phyloP scores from a whole-genome alignment of 2,888 invertebrate species.

The Phengaris alcon region DNA sequence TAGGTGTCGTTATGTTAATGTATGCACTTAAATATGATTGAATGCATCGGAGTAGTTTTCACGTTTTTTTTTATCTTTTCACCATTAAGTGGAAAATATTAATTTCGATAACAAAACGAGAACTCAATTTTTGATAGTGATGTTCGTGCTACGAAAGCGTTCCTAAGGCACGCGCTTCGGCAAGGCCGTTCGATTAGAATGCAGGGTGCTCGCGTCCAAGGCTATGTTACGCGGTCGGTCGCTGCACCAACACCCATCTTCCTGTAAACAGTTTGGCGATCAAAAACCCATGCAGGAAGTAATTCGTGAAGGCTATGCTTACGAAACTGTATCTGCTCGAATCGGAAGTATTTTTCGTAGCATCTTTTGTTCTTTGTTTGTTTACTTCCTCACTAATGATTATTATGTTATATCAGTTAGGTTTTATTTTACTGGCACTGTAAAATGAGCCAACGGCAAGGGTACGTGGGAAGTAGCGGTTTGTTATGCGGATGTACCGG shows the following conservation, averaged over 20 bases:
- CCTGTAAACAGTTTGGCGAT: conserved; percentile 62
- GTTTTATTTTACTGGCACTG: conserved; percentile 10
- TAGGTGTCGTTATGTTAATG: conserved; percentile 17
- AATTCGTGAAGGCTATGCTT: conserved; percentile 65
- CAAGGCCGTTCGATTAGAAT: conserved; percentile 77
- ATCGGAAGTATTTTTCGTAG: conserved; percentile 74
- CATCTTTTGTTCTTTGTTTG: conserved; percentile 55
- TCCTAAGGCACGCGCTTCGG: conserved; percentile 71
- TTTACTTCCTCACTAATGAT: conserved; percentile 33
- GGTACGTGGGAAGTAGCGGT: conserved; percentile 47
- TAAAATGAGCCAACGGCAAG: conserved; percentile 37
- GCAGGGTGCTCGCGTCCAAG: conserved; percentile 77
- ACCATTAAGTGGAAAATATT: conserved; percentile 2
- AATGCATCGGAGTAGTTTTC: neutral
- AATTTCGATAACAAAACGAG: conserved; percentile 19
- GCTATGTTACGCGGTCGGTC: conserved; percentile 71
- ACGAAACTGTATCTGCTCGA: conserved; percentile 54
- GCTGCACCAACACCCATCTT: conserved; percentile 71
- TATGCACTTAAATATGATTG: conserved; percentile 4
- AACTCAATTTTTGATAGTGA: conserved; percentile 33
- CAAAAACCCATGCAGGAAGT: conserved; percentile 70
- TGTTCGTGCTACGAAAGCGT: conserved; percentile 63
- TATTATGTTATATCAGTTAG: conserved; percentile 9
- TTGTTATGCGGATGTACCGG: conserved; percentile 58
- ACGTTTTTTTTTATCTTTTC: conserved; percentile 8